phyloP scores from a whole-genome alignment of 2,888 invertebrate genomes.

The Miltochrista miniata region DNA sequence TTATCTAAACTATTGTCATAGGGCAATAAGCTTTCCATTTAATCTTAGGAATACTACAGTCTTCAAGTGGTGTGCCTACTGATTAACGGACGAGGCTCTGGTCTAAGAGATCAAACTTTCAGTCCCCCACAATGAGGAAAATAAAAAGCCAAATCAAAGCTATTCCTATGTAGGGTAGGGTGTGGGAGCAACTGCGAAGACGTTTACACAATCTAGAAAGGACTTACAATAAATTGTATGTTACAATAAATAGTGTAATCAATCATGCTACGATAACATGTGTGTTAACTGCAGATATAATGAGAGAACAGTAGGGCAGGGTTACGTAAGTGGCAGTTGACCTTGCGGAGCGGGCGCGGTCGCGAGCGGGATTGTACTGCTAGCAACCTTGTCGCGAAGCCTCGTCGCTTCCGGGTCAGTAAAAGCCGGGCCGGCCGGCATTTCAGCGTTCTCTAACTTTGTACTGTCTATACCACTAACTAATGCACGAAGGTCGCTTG shows the following conservation, averaged over 20 bases:
- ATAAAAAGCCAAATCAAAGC: no score
- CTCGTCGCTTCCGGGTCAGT: conserved; percentile 73
- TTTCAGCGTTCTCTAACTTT: conserved; percentile 47
- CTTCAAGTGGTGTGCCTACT: no score
- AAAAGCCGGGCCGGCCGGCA: conserved; percentile 72
- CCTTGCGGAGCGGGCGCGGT: conserved; percentile 37
- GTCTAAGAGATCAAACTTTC: no score
- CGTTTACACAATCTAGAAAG: no score
- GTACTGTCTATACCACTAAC: conserved; percentile 11
- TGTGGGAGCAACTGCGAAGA: no score
- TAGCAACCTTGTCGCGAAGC: conserved; percentile 73
- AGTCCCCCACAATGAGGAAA: no score
- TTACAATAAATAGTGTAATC: background rate
- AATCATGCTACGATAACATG: conserved; percentile 4
- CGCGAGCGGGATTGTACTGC: conserved; percentile 46
- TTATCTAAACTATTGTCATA: no score
- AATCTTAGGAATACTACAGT: no score
- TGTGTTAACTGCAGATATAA: conserved; percentile 36
- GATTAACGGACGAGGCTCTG: no score
- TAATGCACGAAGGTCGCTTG: background rate
- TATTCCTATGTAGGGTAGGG: no score
- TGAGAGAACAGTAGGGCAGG: conserved; percentile 52
- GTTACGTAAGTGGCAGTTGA: conserved; percentile 66
- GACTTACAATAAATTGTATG: no score
- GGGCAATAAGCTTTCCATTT: no score